Evolutionary conservation across 2,113 vertebrate genomes (phyloP).

Genomic region (Megaleporinus macrocephalus): DNA sequence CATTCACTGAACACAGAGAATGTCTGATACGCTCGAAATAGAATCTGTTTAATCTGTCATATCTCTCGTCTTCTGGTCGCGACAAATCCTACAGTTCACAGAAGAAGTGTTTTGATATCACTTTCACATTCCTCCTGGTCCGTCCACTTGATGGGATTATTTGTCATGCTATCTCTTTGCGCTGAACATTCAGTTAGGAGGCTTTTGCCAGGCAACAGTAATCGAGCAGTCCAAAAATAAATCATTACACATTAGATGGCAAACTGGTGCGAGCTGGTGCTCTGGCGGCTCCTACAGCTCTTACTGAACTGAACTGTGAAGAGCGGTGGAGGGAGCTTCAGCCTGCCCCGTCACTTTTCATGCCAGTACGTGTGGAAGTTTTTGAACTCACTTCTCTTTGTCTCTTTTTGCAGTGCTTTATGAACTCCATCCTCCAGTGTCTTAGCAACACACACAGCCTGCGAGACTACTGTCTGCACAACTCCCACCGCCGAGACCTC

Average conservation of each 20-base stretch:
- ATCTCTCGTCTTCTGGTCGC: background rate
- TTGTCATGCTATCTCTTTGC: conserved; percentile 52
- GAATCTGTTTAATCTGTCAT: conserved; percentile 8
- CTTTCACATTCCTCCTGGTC: conserved; percentile 37
- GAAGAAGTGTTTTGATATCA: conserved; percentile 42
- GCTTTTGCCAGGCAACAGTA: conserved; percentile 69
- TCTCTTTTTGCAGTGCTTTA: conserved; percentile 87
- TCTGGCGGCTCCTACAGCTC: background rate
- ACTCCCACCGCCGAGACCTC: conserved; percentile 91
- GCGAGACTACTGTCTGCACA: conserved; percentile 95
- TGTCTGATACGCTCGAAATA: conserved; percentile 3
- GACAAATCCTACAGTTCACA: conserved; percentile 26
- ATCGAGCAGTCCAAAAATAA: conserved; percentile 69
- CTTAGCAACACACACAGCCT: conserved; percentile 96
- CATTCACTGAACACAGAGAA: background rate
- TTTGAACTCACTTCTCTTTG: conserved; percentile 9
- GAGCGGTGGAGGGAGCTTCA: background rate
- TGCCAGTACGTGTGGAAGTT: conserved; percentile 30
- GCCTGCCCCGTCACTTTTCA: background rate
- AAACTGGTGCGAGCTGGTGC: conserved; percentile 55
- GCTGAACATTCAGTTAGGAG: conserved; percentile 33
- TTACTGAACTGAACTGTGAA: background rate
- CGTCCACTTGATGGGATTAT: conserved; percentile 38
- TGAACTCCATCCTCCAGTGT: conserved; percentile 99
- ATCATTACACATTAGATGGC: conserved; percentile 49